Base-by-base conservation (phyloP, 2,888 invertebrate genomes). In the Allacma fusca region DNA sequence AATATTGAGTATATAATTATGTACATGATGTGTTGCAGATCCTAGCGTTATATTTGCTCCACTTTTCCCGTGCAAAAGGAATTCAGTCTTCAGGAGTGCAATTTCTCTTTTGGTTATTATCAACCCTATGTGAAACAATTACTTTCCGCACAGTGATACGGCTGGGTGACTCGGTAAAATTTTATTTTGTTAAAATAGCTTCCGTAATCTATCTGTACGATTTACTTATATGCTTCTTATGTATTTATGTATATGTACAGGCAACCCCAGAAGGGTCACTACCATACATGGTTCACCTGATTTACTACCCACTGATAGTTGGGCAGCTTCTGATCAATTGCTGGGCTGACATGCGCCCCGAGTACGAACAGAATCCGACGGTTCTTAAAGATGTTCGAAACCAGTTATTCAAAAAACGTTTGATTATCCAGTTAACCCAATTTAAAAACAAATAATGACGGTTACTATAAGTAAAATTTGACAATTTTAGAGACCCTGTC, bases 81-180 rank as follows among this genome's bases (percentile, higher is more conserved):
- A 90, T 95, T 85, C 90, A 94, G 85, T 93, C 96, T 19, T 97
- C 98, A 2, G 98, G 97, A 4, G 90, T 94, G 73, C 88, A 96
- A 78, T 97, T 96, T 87, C 87, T 96, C 82, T 97, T 97, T 88
- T 98, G 97, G 97, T 88, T 96, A 24, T 85, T 96, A 0, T 87
- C 94, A 76, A 88, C 90, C 0, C 29, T 96, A 34, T 91, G 91
- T 65, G 94, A 94, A 1, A 88, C 92, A 78, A 89, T 94, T 0
- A 92, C 93, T 82, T 92, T 93, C 83, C 90, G 94, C 84, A 91
- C 92, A 23, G 78, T 87, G 19, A 80, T 83, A 59, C 76, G 78
- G 1, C 74, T 75, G 16, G 59, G 71, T 1, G 1, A 26, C 29
- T 4, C 29, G 34, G 70, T 59, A 29, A n/a, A n/a, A n/a, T n/a